Base-by-base conservation (phyloP, 92 coral and sea anemone genomes). In the Umimayanthus kanabou region DNA sequence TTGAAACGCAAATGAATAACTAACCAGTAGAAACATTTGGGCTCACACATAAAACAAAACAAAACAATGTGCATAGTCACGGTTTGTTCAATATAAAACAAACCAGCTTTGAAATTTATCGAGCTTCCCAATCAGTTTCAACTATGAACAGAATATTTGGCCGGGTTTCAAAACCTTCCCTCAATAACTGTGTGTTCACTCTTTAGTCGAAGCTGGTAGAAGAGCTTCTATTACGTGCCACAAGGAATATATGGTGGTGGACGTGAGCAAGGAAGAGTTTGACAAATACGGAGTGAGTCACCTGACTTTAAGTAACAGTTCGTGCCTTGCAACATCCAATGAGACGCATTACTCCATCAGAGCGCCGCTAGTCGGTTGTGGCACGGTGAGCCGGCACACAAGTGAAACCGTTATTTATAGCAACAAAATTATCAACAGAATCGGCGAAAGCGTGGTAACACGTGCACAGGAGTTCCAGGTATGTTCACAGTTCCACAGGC, bases 331-430 rank as follows among this genome's bases (percentile, higher is more conserved):
- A 20, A 90, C 94, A 25, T 88, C 89, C 9, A 95, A 93, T 30
- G 86, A 73, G 86, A 95, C 98, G 15, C 96, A 95, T 79, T 93
- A 85, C 85, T 79, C 89, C 29, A 86, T 95, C 20, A 81, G 78
- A 40, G 94, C 98, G 45, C 95, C 96, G 76, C 90, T 95, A 58
- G 75, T 93, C 50, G 88, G 94, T 28, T 95, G 98, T 87, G 98
- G 98, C n/a, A 95, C 98, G 20, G 86, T 50, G 75, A 88, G 90
- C 76, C 90, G 92, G 64, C 94, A 93, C 80, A 92, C 91, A 6
- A 76, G 85, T 4, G 96, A 90, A 10, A 90, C 92, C 8, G 95
- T 95, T 7, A 94, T 95, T 25, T 95, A 95, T 87, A 95, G 94
- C 82, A 95, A 95, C 89, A 15, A n/a, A 7, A 92, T 95, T 40